A percentile compares a stretch with the other conserved stretches of the same genome.
Conservation (phyloP, 2,888 invertebrate genomes). For the Perdita meconis region DNA sequence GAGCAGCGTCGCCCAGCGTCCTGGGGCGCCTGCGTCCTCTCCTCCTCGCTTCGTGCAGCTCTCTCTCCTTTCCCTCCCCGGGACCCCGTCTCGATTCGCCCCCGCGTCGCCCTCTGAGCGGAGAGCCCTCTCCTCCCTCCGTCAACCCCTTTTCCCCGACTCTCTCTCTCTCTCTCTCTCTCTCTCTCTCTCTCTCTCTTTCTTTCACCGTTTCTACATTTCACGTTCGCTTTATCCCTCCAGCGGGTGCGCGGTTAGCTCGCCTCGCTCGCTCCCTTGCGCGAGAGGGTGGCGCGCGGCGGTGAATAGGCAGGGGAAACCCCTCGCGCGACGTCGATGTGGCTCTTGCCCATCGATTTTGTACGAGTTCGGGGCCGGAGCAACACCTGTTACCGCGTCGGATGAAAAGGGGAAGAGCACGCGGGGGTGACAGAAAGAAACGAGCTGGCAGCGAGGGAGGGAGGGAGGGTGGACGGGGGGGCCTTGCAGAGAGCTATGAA, state of each 20-base stretch:
- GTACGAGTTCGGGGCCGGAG: constrained; percentile 76
- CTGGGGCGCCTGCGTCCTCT: constrained; percentile 76
- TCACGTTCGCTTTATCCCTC: constrained; percentile 44
- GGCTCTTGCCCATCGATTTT: constrained; percentile 78
- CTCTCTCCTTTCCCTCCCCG: constrained; percentile 61
- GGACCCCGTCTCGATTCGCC: constrained; percentile 11
- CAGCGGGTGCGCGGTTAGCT: constrained; percentile 29
- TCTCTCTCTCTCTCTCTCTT: constrained; percentile 31
- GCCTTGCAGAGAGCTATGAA: constrained; percentile 2
- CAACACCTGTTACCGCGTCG: constrained; percentile 83
- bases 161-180: constrained; percentile 5
- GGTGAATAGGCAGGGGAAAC: constrained; percentile 55
- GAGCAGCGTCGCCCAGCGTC: constrained; percentile 74
- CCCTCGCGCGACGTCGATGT: constrained; percentile 68
- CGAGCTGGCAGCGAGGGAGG: not conserved
- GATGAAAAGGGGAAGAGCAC: constrained; percentile 53
- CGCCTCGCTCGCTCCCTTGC: constrained; percentile 37
- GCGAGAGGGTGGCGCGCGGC: constrained; percentile 40
- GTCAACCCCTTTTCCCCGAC: not conserved
- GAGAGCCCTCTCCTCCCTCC: constrained; percentile 1
- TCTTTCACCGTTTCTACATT: constrained; percentile 42
- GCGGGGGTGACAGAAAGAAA: constrained; percentile 15
- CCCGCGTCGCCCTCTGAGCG: constrained; percentile 30
- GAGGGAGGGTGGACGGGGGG: constrained; percentile 5
- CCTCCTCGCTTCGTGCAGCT: constrained; percentile 69